Evolutionary conservation across 2,113 vertebrate species (phyloP).

Genomic region (Oenanthe melanoleuca): DNA sequence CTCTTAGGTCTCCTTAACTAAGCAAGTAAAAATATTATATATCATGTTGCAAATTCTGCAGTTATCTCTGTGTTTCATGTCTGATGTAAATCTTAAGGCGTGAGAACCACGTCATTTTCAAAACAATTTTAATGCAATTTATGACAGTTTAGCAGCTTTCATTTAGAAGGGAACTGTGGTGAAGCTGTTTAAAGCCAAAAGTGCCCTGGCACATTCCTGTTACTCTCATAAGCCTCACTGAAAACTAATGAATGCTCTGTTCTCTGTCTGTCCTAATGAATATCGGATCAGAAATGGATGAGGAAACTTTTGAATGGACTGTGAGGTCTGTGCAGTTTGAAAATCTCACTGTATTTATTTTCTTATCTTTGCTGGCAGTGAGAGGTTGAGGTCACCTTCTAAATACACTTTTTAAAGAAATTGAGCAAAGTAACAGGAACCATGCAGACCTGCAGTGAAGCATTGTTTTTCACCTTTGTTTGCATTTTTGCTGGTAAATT

Average conservation of each 20-base stretch:
- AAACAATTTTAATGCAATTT: neutral
- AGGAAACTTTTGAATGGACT: neutral
- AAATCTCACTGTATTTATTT: neutral
- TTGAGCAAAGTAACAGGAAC: neutral
- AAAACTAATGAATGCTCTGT: neutral
- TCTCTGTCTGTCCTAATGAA: neutral
- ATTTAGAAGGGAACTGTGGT: neutral
- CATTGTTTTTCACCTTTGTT: neutral
- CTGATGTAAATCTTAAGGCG: neutral
- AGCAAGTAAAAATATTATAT: neutral
- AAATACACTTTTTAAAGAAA: neutral
- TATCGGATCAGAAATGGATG: neutral
- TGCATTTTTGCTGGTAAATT: neutral
- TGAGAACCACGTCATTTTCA: neutral
- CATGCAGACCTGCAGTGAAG: neutral
- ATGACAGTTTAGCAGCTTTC: neutral
- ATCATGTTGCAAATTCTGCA: neutral
- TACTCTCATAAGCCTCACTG: neutral
- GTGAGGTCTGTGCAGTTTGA: neutral
- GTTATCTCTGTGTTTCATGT: neutral
- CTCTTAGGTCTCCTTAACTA: neutral
- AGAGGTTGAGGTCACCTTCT: neutral
- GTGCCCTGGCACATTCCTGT: neutral
- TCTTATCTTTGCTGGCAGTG: neutral
- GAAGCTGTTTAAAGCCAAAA: neutral